Base-by-base conservation (phyloP, 2,797 vertebrate genomes). In the Rhinatrema bivittatum region DNA sequence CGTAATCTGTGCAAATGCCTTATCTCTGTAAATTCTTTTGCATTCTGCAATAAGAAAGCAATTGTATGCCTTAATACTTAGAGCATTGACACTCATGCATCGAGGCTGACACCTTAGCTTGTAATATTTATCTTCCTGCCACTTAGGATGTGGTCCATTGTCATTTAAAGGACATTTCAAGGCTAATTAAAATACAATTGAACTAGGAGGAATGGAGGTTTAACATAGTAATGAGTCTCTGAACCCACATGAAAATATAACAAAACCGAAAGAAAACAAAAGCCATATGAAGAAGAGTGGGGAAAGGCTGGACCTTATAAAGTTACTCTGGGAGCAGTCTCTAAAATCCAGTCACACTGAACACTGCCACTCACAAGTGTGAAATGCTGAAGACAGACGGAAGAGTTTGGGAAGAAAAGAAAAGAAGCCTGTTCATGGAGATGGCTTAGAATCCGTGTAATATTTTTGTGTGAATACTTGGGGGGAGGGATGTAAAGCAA, bases 401-500 rank as follows among this genome's bases (percentile, higher is more conserved):
- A 54, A n/a, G n/a, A n/a, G 47, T 38, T 27, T 2, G 37, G 24
- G 32, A 34, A 35, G 42, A 6, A 26, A 34, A 35, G 42, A 6
- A 26, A 16, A 17, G 2, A 53, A 29, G 34, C 34, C 37, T 51
- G 37, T 35, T 2, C 9, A 29, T 6, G 14, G 17, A 0, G 25
- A 33, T 41, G 51, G 60, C 54, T 45, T 25, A 52, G 50, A 32
- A 60, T 22, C 45, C n/a, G n/a, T 37, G 41, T 60, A 31, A 26
- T 1, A 3, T 4, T 19, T 4, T 32, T 50, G 7, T 42, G 51
- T 70, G 39, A n/a, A n/a, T 54, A 51, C 34, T 43, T 56, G 48
- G n/a, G n/a, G n/a, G n/a, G n/a, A 55, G 63, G 30, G 56, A 60
- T 29, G 54, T 33, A 41, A 5, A 60, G 80, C 32, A 78, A 67